Evolutionary conservation across 1,140 invertebrate species (phyloP).

Genomic region (Drosophila pachea): DNA sequence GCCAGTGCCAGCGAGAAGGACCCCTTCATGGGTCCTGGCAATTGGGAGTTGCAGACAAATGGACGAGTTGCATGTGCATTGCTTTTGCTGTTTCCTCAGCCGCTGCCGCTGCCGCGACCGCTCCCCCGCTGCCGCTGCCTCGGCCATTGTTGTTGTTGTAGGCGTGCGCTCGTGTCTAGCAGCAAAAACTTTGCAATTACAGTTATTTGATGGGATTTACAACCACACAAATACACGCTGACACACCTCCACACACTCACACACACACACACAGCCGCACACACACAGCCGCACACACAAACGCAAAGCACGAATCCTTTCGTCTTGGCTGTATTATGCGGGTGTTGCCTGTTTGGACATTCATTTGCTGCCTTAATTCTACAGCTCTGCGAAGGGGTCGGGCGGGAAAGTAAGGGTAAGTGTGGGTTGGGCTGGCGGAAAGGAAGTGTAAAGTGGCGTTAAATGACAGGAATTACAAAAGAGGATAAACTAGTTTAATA

Average conservation of each 20-base stretch:
- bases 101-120: background rate
- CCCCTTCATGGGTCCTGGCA: slow-evolving; percentile 34
- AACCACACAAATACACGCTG: slow-evolving; percentile 4
- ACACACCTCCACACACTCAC: slow-evolving; percentile 4
- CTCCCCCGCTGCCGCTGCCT: slow-evolving; percentile 9
- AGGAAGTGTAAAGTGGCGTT: slow-evolving; percentile 39
- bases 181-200: slow-evolving; percentile 76
- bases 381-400: slow-evolving; percentile 52
- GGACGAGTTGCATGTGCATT: slow-evolving; percentile 68
- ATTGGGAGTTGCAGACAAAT: slow-evolving; percentile 53
- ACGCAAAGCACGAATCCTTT: background rate
- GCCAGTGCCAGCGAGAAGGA: slow-evolving; percentile 38
- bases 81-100: slow-evolving; percentile 26
- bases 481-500: slow-evolving; percentile 27
- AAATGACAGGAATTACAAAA: slow-evolving; percentile 49
- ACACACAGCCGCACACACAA: background rate
- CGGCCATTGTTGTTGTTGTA: slow-evolving; percentile 36
- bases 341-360: slow-evolving; percentile 62
- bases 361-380: slow-evolving; percentile 65
- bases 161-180: slow-evolving; percentile 61
- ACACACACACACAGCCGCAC: background rate
- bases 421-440: slow-evolving; percentile 12
- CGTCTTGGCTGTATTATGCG: slow-evolving; percentile 13
- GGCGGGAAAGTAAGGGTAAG: too few species aligned
- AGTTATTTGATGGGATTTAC: slow-evolving; percentile 75